Evolutionary conservation across 2,113 vertebrate genomes (phyloP).

Genomic region (Elgaria multicarinata): DNA sequence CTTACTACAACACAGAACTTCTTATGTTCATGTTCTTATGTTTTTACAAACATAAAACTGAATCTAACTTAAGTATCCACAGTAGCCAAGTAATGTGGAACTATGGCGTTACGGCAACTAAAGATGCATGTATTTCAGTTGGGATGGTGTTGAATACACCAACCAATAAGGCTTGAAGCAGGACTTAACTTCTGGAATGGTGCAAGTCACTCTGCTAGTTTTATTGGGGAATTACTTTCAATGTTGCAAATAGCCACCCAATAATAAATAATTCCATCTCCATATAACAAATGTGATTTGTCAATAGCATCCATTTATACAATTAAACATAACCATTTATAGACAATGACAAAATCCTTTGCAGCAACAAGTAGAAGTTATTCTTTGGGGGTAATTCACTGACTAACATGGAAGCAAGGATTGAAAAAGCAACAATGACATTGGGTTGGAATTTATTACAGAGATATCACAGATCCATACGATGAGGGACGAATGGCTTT

Average conservation of each 20-base stretch:
- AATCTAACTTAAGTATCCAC: background rate
- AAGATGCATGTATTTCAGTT: background rate
- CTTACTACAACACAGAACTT: too few relatives aligned
- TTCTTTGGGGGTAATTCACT: background rate
- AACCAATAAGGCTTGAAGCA: background rate
- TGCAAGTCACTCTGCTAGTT: background rate
- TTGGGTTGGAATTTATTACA: background rate
- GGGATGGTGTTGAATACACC: background rate
- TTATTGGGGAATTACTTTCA: background rate
- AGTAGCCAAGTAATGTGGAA: background rate
- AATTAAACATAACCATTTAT: fast-evolving
- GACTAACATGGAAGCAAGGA: background rate
- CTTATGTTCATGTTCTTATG: background rate
- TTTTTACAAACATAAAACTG: background rate
- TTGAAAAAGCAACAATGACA: background rate
- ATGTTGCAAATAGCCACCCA: background rate
- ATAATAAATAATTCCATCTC: conserved; percentile 28
- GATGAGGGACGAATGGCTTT: background rate
- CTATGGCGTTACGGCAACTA: background rate
- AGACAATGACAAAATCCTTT: background rate
- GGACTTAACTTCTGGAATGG: background rate
- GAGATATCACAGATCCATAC: background rate
- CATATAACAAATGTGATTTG: background rate
- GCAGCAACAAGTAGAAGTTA: fast-evolving
- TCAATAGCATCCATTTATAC: background rate